Evolutionary conservation across 1,140 invertebrate genomes (phyloP), one percentile per base, ranked within the genome.

Genomic region (Octopus sinensis): DNA sequence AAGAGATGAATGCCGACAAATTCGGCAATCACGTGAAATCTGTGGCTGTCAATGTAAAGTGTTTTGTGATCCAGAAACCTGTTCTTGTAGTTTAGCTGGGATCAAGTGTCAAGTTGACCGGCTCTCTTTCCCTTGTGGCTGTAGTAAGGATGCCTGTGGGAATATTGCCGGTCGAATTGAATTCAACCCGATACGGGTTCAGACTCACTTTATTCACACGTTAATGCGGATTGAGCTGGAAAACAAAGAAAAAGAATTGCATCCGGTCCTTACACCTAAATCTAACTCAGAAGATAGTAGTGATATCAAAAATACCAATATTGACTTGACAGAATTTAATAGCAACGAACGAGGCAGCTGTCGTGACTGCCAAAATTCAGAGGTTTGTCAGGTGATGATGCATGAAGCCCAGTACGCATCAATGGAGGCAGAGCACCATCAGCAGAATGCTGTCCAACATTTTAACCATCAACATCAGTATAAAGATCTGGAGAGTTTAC

Each of bases 91-190:
- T 89, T 93, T 96, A 88, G 96, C 95, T 78, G 97, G 96, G 53
- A 98, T 99, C 82, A 97, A 98, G 92, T 99, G 96, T 89, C 96
- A 98, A 93, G 96, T 99, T 43, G 97, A 99, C 91, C 93, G 97
- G 83, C 92, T 96, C 73, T 97, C 96, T 87, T 99, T 99, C 90
- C 98, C 98, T 0, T 99, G 98, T 91, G 96, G 97, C 43, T 99
- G 98, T 91, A 95, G 95, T 0, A 94, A 95, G 83, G 97, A 98
- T 86, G 96, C 96, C 77, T 99, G 98, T 91, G 95, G 94, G 54
- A 99, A 99, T 90, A 94, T 94, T 4, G 94, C 94, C 79, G 98
- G 98, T 7, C 93, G 98, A 80, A 96, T 98, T 82, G 97, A 99
- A 90, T 99, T 99, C 86, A 98, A 99, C 91, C 96, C 97, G 0